Conservation (phyloP, 2,113 vertebrate genomes). For the Hiodon tergisus region DNA sequence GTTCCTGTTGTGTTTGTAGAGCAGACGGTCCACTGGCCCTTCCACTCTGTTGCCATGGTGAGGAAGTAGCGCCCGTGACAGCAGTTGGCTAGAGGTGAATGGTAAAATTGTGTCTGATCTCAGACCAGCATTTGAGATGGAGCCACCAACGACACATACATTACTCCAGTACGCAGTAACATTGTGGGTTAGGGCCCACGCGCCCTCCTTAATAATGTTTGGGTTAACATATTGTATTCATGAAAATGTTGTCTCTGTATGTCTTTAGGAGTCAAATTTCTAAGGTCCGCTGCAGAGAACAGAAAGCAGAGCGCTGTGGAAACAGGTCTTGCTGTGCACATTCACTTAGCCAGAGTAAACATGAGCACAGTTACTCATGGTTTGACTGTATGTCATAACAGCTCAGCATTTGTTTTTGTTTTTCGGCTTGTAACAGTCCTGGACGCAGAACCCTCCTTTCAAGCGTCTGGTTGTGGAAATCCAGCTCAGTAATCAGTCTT, state of each 20-base stretch:
- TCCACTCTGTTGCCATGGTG: constrained; percentile 10
- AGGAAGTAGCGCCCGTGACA: background rate
- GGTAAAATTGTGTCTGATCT: background rate
- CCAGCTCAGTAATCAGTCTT: background rate
- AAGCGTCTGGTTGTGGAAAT: background rate
- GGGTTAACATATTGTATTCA: too few species aligned
- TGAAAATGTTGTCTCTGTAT: too few species aligned
- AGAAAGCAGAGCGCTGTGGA: background rate
- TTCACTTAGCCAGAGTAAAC: background rate
- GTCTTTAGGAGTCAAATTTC: too few species aligned
- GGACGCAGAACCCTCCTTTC: too few species aligned
- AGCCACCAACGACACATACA: too few species aligned
- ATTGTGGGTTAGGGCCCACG: too few species aligned
- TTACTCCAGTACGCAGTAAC: too few species aligned
- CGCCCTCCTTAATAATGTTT: too few species aligned
- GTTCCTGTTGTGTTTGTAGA: constrained; percentile 15
- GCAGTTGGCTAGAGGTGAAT: constrained; percentile 5
- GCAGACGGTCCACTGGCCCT: background rate
- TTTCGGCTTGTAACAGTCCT: background rate
- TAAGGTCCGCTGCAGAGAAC: too few species aligned
- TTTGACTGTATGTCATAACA: background rate
- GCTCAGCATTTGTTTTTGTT: background rate
- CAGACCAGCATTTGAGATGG: background rate
- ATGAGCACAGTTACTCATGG: background rate
- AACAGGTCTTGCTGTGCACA: background rate